phyloP scores from a whole-genome alignment of 2,888 invertebrate genomes.

The Temnothorax ravouxi region DNA sequence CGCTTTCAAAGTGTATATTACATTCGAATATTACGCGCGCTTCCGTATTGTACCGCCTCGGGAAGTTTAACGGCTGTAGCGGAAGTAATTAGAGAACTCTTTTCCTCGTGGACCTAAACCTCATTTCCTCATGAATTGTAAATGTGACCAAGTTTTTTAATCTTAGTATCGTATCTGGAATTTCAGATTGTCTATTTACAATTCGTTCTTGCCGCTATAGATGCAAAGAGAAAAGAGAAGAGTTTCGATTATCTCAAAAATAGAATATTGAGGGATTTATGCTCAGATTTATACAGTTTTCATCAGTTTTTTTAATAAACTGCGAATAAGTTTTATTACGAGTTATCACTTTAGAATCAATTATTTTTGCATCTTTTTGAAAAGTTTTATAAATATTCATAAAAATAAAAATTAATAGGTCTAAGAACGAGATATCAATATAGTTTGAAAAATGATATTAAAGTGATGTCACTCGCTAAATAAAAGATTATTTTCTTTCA shows the following conservation, averaged over 20 bases:
- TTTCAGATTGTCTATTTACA: constrained; percentile 56
- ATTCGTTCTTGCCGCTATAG: background rate
- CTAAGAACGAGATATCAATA: background rate
- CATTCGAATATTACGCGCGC: constrained; percentile 47
- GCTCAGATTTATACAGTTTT: background rate
- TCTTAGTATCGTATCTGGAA: constrained; percentile 58
- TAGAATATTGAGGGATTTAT: background rate
- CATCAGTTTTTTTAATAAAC: background rate
- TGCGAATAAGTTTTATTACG: background rate
- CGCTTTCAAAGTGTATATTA: constrained; percentile 37
- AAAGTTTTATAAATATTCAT: background rate
- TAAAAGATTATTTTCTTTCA: constrained; percentile 22
- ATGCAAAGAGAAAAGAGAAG: background rate
- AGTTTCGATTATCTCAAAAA: constrained; percentile 29
- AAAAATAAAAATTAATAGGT: background rate
- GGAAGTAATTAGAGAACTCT: constrained; percentile 70
- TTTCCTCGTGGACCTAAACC: constrained; percentile 42
- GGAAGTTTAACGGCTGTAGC: constrained; percentile 53
- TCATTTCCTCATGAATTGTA: constrained; percentile 72
- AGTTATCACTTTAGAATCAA: background rate
- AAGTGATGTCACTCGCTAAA: constrained; percentile 5
- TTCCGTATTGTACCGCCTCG: constrained; percentile 7
- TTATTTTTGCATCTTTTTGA: background rate
- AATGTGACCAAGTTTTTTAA: constrained; percentile 76
- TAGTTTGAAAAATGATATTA: background rate